Evolutionary conservation across 2,113 vertebrate species (phyloP).

Genomic region (Gymnogyps californianus): DNA sequence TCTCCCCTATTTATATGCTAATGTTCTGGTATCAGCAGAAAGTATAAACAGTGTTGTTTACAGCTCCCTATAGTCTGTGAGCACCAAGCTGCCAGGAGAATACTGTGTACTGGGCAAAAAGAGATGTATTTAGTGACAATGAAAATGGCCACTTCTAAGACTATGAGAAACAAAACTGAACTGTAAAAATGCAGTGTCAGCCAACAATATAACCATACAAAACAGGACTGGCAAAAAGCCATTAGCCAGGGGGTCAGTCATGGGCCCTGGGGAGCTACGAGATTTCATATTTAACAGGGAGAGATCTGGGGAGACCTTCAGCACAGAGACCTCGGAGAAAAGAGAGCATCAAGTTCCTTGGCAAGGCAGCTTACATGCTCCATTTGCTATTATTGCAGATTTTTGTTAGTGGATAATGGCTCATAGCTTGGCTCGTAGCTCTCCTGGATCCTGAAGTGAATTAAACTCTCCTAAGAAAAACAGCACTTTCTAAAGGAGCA

Average conservation of each 20-base stretch:
- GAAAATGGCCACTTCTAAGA: conserved; percentile 34
- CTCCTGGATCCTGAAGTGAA: conserved; percentile 21
- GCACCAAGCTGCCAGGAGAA: conserved; percentile 32
- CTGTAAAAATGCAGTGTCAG: conserved; percentile 34
- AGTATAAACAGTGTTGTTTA: conserved; percentile 65
- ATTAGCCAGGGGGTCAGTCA: conserved; percentile 8
- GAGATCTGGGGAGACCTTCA: conserved; percentile 44
- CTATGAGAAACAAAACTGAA: conserved; percentile 21
- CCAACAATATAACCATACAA: conserved; percentile 23
- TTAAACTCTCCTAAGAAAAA: conserved; percentile 12
- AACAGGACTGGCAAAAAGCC: conserved; percentile 25
- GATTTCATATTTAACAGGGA: conserved; percentile 25
- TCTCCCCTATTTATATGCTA: conserved; percentile 59
- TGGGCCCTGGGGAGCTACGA: not conserved
- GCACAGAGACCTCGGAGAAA: conserved; percentile 30
- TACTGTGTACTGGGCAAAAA: conserved; percentile 16
- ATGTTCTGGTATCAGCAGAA: conserved; percentile 46
- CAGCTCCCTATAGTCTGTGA: conserved; percentile 41
- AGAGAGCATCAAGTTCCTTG: conserved; percentile 40
- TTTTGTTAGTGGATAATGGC: conserved; percentile 51
- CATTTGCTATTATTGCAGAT: conserved; percentile 50
- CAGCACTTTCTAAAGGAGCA: not conserved
- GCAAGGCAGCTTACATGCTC: conserved; percentile 36
- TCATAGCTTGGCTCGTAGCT: conserved; percentile 35
- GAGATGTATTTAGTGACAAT: conserved; percentile 40